Conservation (phyloP, 2,888 invertebrate species). For the Parnassius mnemosyne region DNA sequence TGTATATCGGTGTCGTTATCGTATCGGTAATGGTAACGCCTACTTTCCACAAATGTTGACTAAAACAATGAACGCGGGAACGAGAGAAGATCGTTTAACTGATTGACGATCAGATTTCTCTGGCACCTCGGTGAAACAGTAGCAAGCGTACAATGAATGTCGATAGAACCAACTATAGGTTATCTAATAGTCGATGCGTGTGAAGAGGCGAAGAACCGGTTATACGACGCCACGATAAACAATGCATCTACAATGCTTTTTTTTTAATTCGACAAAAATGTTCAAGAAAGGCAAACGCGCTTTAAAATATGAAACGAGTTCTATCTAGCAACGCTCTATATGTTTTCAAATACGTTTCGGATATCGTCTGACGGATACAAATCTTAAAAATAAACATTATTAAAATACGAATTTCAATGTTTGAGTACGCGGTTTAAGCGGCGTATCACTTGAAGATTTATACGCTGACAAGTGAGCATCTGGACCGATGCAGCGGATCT, state of each 20-base stretch:
- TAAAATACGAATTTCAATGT: conserved; percentile 37
- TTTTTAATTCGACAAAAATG: conserved; percentile 58
- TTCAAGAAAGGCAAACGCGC: conserved; percentile 27
- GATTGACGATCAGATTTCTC: conserved; percentile 37
- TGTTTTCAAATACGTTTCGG: conserved; percentile 15
- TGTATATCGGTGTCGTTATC: too few species aligned
- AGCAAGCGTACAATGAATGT: conserved; percentile 66
- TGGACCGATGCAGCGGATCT: conserved; percentile 41
- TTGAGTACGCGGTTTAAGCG: conserved; percentile 45
- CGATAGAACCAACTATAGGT: conserved; percentile 72
- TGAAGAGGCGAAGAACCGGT: conserved; percentile 65
- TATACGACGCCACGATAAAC: conserved; percentile 68
- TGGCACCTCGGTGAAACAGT: conserved; percentile 49
- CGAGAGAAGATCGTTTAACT: conserved; percentile 19
- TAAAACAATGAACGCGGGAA: too few species aligned
- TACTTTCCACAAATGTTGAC: too few species aligned
- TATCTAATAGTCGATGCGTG: conserved; percentile 69
- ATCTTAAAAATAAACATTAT: conserved; percentile 19
- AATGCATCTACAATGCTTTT: conserved; percentile 61
- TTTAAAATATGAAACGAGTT: conserved; percentile 36
- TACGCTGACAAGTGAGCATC: conserved; percentile 20
- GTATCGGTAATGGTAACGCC: too few species aligned
- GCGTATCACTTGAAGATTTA: conserved; percentile 29
- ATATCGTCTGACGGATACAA: conserved; percentile 16
- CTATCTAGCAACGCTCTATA: conserved; percentile 40